Evolutionary conservation across 1,140 invertebrate species (phyloP), one percentile per base, ranked within the genome.

Genomic region (Drosophila parabipectinata): DNA sequence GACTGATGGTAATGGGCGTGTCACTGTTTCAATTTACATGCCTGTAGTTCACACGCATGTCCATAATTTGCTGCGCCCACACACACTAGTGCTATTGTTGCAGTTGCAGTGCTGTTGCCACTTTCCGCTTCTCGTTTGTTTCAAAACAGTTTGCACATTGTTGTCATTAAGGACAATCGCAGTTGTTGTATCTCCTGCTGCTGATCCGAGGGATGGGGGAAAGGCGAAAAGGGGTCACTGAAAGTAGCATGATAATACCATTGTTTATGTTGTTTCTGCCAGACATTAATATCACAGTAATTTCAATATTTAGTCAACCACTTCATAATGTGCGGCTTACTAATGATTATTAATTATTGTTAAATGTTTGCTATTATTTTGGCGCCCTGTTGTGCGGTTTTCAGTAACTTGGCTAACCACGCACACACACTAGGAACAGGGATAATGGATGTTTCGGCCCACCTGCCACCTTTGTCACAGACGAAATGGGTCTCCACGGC

Each of bases 331-430:
- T 88, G 81, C 73, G 83, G 83, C 83, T 77, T 83, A 73, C 79
- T 88, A 88, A 87, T 87, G 83, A 79, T 87, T 87, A 87, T 87
- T 87, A 87, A 87, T 87, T 87, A 88, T 88, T 83, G 83, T 64
- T 79, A 60, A 79, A 87, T 79, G 68, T 57, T 73, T 68, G 60
- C 79, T 53, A 72, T 71, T 34, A 66, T 62, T 84, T 45, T 50
- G 62, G 51, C 41, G 52, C 34, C 58, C 24, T 32, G 14, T 12
- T 10, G 32, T 34, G 44, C 18, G 54, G 68, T 41, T 52, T 44
- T 44, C n/a, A 56, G 41, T 60, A 34, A 61, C 10, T 57, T 26
- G 82, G 81, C 64, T 78, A 85, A 74, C 82, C 81, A 56, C 81
- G 81, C 66, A 87, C 10, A 32, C 34, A 32, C 8, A 32, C 73